phyloP scores from a whole-genome alignment of 2,113 vertebrate species.

The Romanogobio albipinnatus region DNA sequence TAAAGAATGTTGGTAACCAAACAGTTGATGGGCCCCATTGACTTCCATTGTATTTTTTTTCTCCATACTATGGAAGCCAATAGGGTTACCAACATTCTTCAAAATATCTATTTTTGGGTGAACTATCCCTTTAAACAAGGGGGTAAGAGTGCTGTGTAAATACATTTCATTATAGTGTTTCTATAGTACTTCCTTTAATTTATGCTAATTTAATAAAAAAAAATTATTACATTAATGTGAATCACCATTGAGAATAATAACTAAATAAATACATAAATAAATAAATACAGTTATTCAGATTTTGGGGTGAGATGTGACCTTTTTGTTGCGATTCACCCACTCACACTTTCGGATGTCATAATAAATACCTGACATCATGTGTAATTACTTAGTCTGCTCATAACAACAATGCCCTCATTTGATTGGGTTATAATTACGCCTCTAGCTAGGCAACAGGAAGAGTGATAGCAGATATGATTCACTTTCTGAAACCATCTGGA shows the following conservation, averaged over 20 bases:
- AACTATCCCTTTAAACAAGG: too few species aligned
- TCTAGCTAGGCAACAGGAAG: neutral
- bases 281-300: too few species aligned
- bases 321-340: neutral
- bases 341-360: neutral
- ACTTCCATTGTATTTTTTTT: too few species aligned
- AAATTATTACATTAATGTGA: neutral
- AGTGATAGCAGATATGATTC: constrained; percentile 33
- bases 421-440: constrained; percentile 26
- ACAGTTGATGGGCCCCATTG: too few species aligned
- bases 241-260: too few species aligned
- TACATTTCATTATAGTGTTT: neutral
- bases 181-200: neutral
- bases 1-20: too few species aligned
- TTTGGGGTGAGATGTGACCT: neutral
- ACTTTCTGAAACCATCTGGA: constrained; percentile 48
- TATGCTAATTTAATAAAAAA: neutral
- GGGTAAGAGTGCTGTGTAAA: neutral
- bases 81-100: too few species aligned
- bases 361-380: neutral
- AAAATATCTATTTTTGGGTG: too few species aligned
- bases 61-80: too few species aligned
- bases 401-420: constrained; percentile 31
- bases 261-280: too few species aligned
- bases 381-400: neutral